Evolutionary conservation across 1,140 invertebrate genomes (phyloP).

Genomic region (Lasaia peninsularis): DNA sequence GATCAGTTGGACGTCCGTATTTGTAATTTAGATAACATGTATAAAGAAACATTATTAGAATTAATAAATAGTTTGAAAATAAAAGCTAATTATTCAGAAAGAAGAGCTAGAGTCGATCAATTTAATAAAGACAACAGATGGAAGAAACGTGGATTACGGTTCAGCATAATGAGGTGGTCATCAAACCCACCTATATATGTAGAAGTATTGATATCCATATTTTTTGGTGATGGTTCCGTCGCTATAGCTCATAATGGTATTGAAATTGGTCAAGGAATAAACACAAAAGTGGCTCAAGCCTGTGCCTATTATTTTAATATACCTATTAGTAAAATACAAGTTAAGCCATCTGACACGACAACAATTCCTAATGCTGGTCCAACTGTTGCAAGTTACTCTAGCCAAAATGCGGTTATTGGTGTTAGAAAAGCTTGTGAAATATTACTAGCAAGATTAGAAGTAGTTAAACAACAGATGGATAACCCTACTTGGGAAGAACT

Average conservation of each 20-base stretch:
- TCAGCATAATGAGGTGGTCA: constrained; percentile 81
- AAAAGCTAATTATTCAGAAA: constrained; percentile 25
- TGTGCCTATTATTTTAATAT: constrained; percentile 85
- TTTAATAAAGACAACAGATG: constrained; percentile 85
- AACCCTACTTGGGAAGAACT: constrained; percentile 80
- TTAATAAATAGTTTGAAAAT: constrained; percentile 32
- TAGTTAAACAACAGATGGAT: constrained; percentile 75
- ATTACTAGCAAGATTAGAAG: constrained; percentile 78
- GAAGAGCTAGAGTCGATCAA: constrained; percentile 24
- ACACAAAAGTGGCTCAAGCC: constrained; percentile 81
- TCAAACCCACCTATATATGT: constrained; percentile 71
- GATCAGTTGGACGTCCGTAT: constrained; percentile 84
- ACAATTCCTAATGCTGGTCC: constrained; percentile 77
- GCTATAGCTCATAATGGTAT: constrained; percentile 86
- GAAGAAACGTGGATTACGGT: constrained; percentile 84
- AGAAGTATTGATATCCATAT: constrained; percentile 82
- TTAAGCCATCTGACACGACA: constrained; percentile 81
- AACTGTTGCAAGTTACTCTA: constrained; percentile 79
- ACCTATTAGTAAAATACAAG: constrained; percentile 79
- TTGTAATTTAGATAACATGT: constrained; percentile 76
- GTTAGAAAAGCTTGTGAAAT: constrained; percentile 32
- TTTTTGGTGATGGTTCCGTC: constrained; percentile 86
- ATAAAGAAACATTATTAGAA: constrained; percentile 22
- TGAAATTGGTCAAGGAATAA: constrained; percentile 89
- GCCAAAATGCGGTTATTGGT: constrained; percentile 26